Conservation (phyloP, 1,140 invertebrate genomes). For the Trachymyrmex septentrionalis region DNA sequence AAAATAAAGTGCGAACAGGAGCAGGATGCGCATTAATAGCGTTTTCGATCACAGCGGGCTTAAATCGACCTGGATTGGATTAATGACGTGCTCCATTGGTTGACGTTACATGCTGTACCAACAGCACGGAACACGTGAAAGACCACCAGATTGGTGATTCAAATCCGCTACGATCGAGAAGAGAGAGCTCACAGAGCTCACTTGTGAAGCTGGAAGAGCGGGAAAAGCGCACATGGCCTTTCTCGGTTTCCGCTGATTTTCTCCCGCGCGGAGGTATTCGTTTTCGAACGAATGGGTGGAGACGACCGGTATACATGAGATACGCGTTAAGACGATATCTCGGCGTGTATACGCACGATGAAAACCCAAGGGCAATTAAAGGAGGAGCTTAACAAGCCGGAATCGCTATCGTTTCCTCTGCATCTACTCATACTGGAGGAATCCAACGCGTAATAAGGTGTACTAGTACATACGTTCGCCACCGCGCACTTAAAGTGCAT, state of each 20-base stretch:
- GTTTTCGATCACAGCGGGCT: no score
- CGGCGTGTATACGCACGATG: constrained; percentile 78
- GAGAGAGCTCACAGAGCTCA: neutral
- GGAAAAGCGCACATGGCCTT: neutral
- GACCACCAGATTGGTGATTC: no score
- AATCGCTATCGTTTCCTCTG: constrained; percentile 85
- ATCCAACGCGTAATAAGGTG: constrained; percentile 80
- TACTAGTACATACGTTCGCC: constrained; percentile 70
- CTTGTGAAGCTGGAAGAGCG: neutral
- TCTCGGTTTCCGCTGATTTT: constrained; percentile 29
- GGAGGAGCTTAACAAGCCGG: constrained; percentile 83
- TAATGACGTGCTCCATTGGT: no score
- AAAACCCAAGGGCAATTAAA: constrained; percentile 83
- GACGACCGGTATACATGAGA: constrained; percentile 1
- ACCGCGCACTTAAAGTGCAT: constrained; percentile 65
- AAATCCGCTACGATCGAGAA: no score
- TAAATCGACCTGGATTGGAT: no score
- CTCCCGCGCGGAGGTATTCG: constrained; percentile 34
- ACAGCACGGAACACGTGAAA: no score
- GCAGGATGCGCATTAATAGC: neutral
- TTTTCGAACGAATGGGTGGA: constrained; percentile 16
- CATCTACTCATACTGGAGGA: constrained; percentile 81
- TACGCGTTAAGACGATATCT: constrained; percentile 77
- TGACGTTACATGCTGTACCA: no score
- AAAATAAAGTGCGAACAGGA: neutral